A percentile compares a stretch with the other conserved stretches of the same genome.
These are phyloP conservation scores for Tapirus indicus DNA, from an alignment of 2,797 vertebrate species.

Conservation along the genomic window DNA sequence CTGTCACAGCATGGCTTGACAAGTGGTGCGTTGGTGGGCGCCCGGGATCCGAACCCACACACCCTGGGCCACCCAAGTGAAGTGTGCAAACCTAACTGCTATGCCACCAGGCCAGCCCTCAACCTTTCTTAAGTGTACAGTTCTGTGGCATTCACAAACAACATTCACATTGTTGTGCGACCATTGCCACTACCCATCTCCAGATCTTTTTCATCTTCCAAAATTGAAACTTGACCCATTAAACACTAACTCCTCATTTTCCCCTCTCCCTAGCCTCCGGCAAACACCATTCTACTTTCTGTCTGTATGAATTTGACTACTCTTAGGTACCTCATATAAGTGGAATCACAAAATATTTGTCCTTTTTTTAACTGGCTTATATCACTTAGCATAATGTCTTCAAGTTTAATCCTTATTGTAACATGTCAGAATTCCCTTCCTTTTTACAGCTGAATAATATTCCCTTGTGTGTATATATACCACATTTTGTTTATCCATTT, in stretches of 20 bases:
- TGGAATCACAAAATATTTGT: not conserved
- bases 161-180: not conserved
- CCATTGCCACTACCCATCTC: not conserved
- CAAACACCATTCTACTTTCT: not conserved
- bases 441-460: not conserved
- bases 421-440: not conserved
- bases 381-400: not conserved
- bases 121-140: not conserved
- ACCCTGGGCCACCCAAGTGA: no score
- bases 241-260: not conserved
- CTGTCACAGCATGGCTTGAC: no score
- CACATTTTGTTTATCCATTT: not conserved
- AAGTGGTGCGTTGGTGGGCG: no score
- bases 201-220: not conserved
- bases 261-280: rapidly evolving
- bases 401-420: not conserved
- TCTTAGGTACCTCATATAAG: not conserved
- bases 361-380: not conserved
- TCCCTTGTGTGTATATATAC: not conserved
- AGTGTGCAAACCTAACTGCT: no score
- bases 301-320: not conserved
- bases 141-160: not conserved
- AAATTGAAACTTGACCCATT: not conserved
- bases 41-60: no score
- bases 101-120: no score